These are phyloP conservation scores for Centruroides vittatus DNA, from an alignment of 1,140 invertebrate genomes.

Conservation along the genomic window DNA sequence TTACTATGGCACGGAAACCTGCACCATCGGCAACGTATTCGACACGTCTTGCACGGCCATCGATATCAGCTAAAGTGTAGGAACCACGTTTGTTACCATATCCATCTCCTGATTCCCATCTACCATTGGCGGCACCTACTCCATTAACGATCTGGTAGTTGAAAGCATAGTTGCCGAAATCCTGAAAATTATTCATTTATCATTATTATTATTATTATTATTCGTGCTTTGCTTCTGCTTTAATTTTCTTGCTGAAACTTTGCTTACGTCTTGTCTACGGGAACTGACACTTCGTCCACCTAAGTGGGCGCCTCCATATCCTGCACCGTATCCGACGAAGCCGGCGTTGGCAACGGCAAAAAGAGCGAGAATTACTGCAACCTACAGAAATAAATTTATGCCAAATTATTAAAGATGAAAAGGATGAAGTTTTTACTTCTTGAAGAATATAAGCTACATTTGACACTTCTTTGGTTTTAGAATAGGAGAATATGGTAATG, in stretches of 20 bases:
- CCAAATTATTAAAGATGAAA: no score
- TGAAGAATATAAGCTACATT: no score
- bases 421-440: no score
- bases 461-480: no score
- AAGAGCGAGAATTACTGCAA: no score
- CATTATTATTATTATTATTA: not conserved
- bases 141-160: conserved; percentile 19
- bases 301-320: no score
- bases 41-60: conserved; percentile 15
- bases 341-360: no score
- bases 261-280: conserved; percentile 1
- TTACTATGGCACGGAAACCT: conserved; percentile 18
- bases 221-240: not conserved
- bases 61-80: conserved; percentile 6
- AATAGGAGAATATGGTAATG: no score
- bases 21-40: conserved; percentile 17
- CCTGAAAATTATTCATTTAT: conserved; percentile 6
- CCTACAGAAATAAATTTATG: no score
- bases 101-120: conserved; percentile 17
- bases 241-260: no score
- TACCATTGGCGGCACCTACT: conserved; percentile 15
- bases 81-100: conserved; percentile 14
- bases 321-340: no score
- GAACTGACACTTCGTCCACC: not conserved
- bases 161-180: conserved; percentile 19